Evolutionary conservation across 2,888 invertebrate genomes (phyloP), one percentile per base, ranked within the genome.

Genomic region (Terebella lapidaria): DNA sequence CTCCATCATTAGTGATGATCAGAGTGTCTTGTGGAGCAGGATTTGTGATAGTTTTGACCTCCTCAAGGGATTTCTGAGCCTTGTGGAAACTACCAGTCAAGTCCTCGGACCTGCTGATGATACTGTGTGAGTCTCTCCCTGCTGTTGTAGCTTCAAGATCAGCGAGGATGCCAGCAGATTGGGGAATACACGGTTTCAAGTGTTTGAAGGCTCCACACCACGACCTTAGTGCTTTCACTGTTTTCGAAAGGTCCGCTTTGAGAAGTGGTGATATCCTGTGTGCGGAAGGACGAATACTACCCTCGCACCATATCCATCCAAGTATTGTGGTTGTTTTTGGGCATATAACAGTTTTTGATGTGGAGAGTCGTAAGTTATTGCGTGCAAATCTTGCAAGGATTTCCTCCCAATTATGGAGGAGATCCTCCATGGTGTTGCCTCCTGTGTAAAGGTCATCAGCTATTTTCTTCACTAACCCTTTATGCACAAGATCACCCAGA

Each of bases 401-500:
- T 5, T 26, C n/a, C 15, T 1, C 5, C 56, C 56, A 56, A 28
- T 56, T 46, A 20, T 24, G 4, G 20, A 15, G 42, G 10, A 35
- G n/a, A n/a, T 55, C 30, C 35, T 55, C 20, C 18, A 25, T n/a
- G n/a, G 55, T 55, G 24, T 28, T 22, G 10, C 55, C 55, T 4
- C 55, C 55, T 20, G 30, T 35, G 25, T 55, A 35, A 54, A 26
- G 29, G 42, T 63, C 59, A 28, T 63, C 60, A 4, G 64, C 62
- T 1, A 64, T 15, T 26, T 64, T 64, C 15, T 57, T 30, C 15
- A 61, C 55, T 3, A 45, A 10, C 4, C 58, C 62, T 28, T 60
- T 57, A 29, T 60, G 35, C 10, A 66, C 22, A 1, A 63, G 26
- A 22, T 66, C 60, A 5, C 62, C 66, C 3, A 66, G 49, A 3